These are phyloP conservation scores for Datnioides undecimradiatus DNA, from an alignment of 2,113 vertebrate genomes.

Conservation along the genomic window DNA sequence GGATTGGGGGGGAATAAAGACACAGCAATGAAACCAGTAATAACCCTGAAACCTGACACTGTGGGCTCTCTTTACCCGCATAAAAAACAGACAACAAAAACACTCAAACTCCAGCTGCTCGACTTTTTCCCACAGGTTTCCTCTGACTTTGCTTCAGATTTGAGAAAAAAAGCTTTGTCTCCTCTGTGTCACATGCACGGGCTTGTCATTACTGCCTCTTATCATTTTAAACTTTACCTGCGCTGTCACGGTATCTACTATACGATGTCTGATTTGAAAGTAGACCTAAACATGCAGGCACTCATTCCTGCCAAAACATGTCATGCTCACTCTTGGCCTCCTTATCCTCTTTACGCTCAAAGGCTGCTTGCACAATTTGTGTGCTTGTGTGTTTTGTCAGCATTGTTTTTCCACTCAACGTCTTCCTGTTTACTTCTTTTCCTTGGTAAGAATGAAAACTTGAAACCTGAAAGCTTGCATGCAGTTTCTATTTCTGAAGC, in stretches of 20 bases:
- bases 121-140: slow-evolving; percentile 43
- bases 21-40: slow-evolving; percentile 11
- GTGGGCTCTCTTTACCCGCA: not conserved
- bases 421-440: not conserved
- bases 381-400: slow-evolving; percentile 1
- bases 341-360: not conserved
- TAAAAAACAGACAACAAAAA: slow-evolving; percentile 27
- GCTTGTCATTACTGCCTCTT: not conserved
- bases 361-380: not conserved
- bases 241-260: not conserved
- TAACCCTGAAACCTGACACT: slow-evolving; percentile 44
- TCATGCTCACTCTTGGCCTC: not conserved
- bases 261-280: not conserved
- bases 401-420: not conserved
- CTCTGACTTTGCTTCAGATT: slow-evolving; percentile 13
- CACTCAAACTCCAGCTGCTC: slow-evolving; percentile 17
- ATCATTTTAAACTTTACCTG: not conserved
- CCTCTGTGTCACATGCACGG: not conserved
- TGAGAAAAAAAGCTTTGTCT: slow-evolving; percentile 24
- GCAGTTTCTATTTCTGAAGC: not conserved
- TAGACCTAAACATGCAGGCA: not conserved
- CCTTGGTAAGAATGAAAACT: not conserved
- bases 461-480: not conserved
- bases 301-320: slow-evolving; percentile 12
- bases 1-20: slow-evolving; percentile 12